Conservation (phyloP, 1,140 invertebrate species). For the Meloidogyne floridensis region DNA sequence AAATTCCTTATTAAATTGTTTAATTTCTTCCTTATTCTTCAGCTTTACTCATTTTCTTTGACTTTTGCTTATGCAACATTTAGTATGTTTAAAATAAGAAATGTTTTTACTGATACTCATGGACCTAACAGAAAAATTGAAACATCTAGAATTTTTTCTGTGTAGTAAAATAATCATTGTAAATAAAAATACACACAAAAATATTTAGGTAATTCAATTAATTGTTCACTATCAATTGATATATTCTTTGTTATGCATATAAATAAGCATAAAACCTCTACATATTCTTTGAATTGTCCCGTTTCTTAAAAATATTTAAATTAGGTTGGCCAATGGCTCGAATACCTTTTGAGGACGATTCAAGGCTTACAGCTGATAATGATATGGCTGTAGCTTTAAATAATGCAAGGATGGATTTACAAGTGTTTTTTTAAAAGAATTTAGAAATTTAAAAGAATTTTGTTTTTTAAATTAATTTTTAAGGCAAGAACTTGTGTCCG, state of each 20-base stretch:
- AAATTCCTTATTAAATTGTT: conserved; percentile 3
- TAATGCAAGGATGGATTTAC: conserved; percentile 52
- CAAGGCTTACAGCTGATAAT: conserved; percentile 40
- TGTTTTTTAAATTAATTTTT: conserved; percentile 23
- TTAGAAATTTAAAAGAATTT: too few species aligned
- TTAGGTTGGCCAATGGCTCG: conserved; percentile 50
- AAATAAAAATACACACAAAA: too few species aligned
- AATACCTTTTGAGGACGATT: conserved; percentile 50
- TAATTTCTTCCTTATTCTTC: not conserved
- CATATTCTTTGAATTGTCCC: too few species aligned
- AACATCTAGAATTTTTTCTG: too few species aligned
- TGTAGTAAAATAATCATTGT: too few species aligned
- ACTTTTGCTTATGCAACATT: not conserved
- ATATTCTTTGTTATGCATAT: too few species aligned
- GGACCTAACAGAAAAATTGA: too few species aligned
- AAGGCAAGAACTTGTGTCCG: conserved; percentile 49
- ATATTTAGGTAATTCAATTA: too few species aligned
- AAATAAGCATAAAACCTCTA: too few species aligned
- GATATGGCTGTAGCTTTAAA: conserved; percentile 52
- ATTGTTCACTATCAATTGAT: too few species aligned
- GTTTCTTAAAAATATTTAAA: not conserved
- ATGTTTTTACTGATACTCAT: not conserved
- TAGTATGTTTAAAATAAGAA: not conserved
- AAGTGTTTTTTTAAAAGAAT: conserved; percentile 18
- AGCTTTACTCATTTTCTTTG: not conserved